Conservation (phyloP, 1,140 invertebrate genomes). For the Laupala kohalensis region DNA sequence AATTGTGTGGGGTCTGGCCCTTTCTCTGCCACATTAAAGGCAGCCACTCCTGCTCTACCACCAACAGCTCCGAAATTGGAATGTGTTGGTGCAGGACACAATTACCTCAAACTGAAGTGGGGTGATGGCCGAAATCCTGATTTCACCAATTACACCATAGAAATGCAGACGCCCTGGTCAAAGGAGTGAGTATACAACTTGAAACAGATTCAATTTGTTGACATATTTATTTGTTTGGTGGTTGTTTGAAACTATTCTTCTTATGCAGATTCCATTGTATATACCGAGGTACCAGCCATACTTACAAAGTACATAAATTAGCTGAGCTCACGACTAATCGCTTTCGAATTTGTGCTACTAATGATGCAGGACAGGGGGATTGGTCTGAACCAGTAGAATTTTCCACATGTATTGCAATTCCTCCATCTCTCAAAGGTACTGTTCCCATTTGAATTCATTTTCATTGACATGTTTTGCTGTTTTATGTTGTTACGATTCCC, state of each 20-base stretch:
- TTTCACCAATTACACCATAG: slow-evolving; percentile 60
- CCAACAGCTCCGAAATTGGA: slow-evolving; percentile 61
- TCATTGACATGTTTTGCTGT: neutral
- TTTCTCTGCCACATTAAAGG: slow-evolving; percentile 54
- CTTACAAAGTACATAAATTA: slow-evolving; percentile 66
- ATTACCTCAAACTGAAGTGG: slow-evolving; percentile 77
- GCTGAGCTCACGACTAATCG: slow-evolving; percentile 62
- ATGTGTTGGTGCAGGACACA: slow-evolving; percentile 55
- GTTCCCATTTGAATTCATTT: neutral
- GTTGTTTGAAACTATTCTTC: neutral
- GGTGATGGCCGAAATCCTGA: slow-evolving; percentile 50
- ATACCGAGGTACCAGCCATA: slow-evolving; percentile 60
- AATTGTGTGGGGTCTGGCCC: slow-evolving; percentile 69
- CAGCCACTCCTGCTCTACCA: slow-evolving; percentile 58
- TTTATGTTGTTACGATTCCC: neutral
- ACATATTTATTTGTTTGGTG: neutral
- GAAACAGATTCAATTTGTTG: neutral
- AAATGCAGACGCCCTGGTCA: slow-evolving; percentile 52
- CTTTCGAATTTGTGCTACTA: slow-evolving; percentile 70
- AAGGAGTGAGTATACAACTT: slow-evolving; percentile 31
- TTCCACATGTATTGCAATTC: slow-evolving; percentile 60
- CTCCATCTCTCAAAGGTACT: slow-evolving; percentile 55
- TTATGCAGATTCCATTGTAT: slow-evolving; percentile 48
- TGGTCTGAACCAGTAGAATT: slow-evolving; percentile 55
- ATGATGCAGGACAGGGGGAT: slow-evolving; percentile 67